Evolutionary conservation across 2,888 invertebrate species (phyloP).

Genomic region (Nycteola revayana): DNA sequence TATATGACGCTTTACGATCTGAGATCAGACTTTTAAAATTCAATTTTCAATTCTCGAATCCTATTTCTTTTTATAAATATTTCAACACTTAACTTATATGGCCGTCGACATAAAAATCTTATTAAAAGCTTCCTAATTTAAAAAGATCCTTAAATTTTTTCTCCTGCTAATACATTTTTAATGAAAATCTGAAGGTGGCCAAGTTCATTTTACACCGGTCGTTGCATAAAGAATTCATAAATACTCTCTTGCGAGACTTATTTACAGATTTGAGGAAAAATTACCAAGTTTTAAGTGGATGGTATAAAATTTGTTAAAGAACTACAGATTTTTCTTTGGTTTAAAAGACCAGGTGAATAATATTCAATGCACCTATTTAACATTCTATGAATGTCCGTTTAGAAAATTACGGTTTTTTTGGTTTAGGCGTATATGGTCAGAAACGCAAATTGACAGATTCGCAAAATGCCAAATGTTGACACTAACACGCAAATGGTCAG

Average conservation of each 20-base stretch:
- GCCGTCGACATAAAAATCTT: constrained; percentile 11
- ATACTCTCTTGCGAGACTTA: constrained; percentile 24
- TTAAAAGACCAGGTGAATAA: too few relatives aligned
- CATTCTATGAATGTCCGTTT: too few relatives aligned
- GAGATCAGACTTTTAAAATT: too few relatives aligned
- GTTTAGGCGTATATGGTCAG: too few relatives aligned
- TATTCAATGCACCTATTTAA: too few relatives aligned
- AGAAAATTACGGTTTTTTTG: too few relatives aligned
- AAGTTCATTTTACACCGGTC: constrained; percentile 14
- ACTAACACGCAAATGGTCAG: too few relatives aligned
- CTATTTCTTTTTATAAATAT: too few relatives aligned
- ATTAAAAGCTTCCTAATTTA: constrained; percentile 8
- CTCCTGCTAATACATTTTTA: constrained; percentile 5
- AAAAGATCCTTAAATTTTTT: constrained; percentile 4
- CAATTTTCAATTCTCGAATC: too few relatives aligned
- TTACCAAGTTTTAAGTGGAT: constrained; percentile 39
- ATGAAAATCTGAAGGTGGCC: constrained; percentile 8
- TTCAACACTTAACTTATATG: constrained; percentile 4
- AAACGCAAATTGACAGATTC: too few relatives aligned
- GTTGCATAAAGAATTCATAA: constrained; percentile 20
- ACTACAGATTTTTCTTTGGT: constrained; percentile 29
- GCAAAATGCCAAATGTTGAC: too few relatives aligned
- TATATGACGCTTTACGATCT: too few relatives aligned
- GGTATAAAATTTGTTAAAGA: constrained; percentile 26
- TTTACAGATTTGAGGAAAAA: constrained; percentile 36